Conservation (phyloP, 2,888 invertebrate species). For the Loripinus fragilis region DNA sequence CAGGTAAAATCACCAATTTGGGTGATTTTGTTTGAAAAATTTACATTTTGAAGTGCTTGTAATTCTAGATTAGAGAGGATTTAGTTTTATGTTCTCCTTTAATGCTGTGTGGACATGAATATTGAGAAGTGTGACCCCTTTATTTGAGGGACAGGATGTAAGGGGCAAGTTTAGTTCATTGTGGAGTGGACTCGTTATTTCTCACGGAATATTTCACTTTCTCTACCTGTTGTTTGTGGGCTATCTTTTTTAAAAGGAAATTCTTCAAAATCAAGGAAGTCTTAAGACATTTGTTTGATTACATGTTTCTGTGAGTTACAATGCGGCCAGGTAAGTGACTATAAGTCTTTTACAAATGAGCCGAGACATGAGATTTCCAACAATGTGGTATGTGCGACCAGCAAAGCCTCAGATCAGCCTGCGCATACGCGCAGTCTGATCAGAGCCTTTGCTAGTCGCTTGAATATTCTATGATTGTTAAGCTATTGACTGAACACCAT, state of each 20-base stretch:
- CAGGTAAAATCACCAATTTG: not conserved
- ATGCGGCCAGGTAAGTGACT: conserved; percentile 1
- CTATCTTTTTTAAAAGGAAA: too few species aligned
- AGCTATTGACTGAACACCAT: too few species aligned
- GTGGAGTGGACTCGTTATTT: not conserved
- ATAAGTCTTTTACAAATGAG: too few species aligned
- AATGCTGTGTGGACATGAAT: not conserved
- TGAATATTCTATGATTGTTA: too few species aligned
- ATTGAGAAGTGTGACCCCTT: not conserved
- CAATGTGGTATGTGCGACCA: not conserved
- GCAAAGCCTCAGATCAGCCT: not conserved
- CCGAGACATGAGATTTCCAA: too few species aligned
- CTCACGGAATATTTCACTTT: conserved; percentile 4
- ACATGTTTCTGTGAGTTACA: not conserved
- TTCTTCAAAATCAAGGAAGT: not conserved
- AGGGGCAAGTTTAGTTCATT: conserved; percentile 1
- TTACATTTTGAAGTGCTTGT: conserved; percentile 12
- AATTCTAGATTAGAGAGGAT: not conserved
- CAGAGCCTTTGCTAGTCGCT: too few species aligned
- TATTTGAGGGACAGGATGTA: not conserved
- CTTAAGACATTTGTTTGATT: not conserved
- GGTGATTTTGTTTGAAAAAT: not conserved
- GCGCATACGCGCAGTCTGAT: not conserved
- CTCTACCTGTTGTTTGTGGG: too few species aligned
- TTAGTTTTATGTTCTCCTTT: not conserved